Percentiles rank a stretch among this genome's conserved stretches.
phyloP scores from a whole-genome alignment of 2,797 vertebrate genomes.

The Dermochelys coriacea region DNA sequence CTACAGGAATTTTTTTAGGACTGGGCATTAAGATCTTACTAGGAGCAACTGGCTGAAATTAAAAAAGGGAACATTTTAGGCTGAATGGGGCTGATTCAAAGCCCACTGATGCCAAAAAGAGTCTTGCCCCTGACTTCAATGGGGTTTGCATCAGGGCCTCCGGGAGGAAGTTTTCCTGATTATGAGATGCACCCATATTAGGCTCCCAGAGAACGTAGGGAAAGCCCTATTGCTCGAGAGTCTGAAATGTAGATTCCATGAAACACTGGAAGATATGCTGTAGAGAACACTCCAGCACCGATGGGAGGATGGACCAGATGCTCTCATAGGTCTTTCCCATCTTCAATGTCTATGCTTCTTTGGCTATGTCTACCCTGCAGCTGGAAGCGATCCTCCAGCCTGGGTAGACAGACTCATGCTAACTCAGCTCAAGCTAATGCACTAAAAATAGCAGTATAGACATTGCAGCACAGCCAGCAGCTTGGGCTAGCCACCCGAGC shows the following conservation, averaged over 20 bases:
- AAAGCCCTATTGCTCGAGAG: neutral
- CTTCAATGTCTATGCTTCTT: neutral
- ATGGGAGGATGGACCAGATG: neutral
- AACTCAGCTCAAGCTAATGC: neutral
- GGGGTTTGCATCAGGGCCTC: neutral
- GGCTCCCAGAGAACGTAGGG: neutral
- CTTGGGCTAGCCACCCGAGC: neutral
- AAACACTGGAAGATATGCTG: neutral
- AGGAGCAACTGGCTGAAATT: neutral
- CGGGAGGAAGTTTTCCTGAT: neutral
- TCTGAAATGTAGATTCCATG: neutral
- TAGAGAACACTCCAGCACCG: neutral
- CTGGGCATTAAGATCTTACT: neutral
- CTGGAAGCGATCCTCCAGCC: neutral
- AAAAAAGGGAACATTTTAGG: neutral
- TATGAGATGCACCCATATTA: neutral
- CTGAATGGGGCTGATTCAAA: neutral
- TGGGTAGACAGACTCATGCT: neutral
- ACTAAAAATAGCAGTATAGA: neutral
- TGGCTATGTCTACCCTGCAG: neutral
- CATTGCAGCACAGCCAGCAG: neutral
- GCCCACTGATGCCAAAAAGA: neutral
- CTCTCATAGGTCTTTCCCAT: neutral
- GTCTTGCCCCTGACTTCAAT: neutral
- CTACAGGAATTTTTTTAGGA: neutral